Evolutionary conservation across 2,797 vertebrate species (phyloP), one percentile per base, ranked within the genome.

Genomic region (Hylomyscus alleni): DNA sequence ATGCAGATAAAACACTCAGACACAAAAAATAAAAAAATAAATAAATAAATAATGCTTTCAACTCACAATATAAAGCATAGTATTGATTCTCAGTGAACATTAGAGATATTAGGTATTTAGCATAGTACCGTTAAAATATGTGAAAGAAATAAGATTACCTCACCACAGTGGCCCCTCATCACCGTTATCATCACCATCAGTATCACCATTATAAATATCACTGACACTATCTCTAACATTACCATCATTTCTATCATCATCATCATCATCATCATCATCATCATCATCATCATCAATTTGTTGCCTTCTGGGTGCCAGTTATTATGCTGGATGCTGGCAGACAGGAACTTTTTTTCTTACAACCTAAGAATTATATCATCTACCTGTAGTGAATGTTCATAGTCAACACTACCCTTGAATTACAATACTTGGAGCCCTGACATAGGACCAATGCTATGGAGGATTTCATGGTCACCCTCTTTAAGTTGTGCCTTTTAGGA

Each of bases 401-500:
- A 56, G 13, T 62, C 11, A 26, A 5, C 11, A 31, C 1, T 44
- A 26, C 6, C 24, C 3, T 37, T 37, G 29, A 14, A 24, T 58
- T 29, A 26, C 31, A 26, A 5, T 7, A 0, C 20, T 34, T 26
- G 11, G 0, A 13, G 0, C 6, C 12, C 7, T 67, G 8, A 26
- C 6, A 3, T 40, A 15, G 19, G 17, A 9, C 14, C 40, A 29
- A 0, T 34, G 44, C n/a, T 84, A 56, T 62, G 12, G 6, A 77
- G 7, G 3, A 26, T 11, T 13, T 12, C 1, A 37, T 8, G 1
- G 0, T 2, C 84, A 20, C 24, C 13, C 2, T 89, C 17, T 83
- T 19, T 6, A 44, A 73, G 11, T 6, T 8, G n/a, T 37, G 1
- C 1, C n/a, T 8, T 31, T 75, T 40, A 34, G 29, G 3, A 90